A percentile compares a stretch with the other conserved stretches of the same genome.
phyloP scores from a whole-genome alignment of 2,888 invertebrate species.

The Calliphora vomitoria region DNA sequence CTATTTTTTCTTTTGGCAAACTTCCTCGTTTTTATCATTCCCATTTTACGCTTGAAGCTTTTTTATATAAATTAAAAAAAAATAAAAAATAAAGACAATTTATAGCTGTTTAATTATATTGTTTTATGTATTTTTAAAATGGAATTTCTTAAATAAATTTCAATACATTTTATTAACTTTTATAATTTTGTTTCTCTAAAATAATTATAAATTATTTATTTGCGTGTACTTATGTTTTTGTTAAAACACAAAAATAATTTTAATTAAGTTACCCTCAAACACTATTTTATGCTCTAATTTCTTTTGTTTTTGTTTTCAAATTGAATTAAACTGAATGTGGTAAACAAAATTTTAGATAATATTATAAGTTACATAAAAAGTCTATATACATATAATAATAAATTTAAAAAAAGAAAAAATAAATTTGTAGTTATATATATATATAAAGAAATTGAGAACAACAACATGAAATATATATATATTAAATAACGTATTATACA shows the following conservation, averaged over 20 bases:
- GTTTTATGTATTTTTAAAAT: not conserved
- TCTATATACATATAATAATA: slow-evolving; percentile 53
- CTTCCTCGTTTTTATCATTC: slow-evolving; percentile 26
- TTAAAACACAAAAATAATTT: slow-evolving; percentile 44
- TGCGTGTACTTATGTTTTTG: slow-evolving; percentile 61
- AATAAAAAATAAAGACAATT: slow-evolving; percentile 49
- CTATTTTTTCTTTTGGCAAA: slow-evolving; percentile 1
- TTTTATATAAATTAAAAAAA: not conserved
- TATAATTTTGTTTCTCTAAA: slow-evolving; percentile 14
- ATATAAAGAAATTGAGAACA: slow-evolving; percentile 16
- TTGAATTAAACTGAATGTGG: slow-evolving; percentile 50
- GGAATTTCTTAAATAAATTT: not conserved
- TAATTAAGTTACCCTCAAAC: slow-evolving; percentile 44
- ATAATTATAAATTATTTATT: slow-evolving; percentile 46
- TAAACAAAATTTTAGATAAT: slow-evolving; percentile 64
- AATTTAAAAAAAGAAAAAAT: slow-evolving; percentile 9
- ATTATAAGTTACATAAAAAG: slow-evolving; percentile 59
- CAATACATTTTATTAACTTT: not conserved
- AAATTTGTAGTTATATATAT: slow-evolving; percentile 42
- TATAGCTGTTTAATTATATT: not conserved
- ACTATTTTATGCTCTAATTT: slow-evolving; percentile 27
- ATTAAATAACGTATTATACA: slow-evolving; percentile 56
- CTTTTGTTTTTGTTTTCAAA: slow-evolving; percentile 41
- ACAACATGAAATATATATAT: slow-evolving; percentile 30
- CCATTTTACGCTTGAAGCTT: slow-evolving; percentile 48